Evolutionary conservation across 2,797 vertebrate genomes (phyloP).

Genomic region (Ctenopoma kingsleyae): DNA sequence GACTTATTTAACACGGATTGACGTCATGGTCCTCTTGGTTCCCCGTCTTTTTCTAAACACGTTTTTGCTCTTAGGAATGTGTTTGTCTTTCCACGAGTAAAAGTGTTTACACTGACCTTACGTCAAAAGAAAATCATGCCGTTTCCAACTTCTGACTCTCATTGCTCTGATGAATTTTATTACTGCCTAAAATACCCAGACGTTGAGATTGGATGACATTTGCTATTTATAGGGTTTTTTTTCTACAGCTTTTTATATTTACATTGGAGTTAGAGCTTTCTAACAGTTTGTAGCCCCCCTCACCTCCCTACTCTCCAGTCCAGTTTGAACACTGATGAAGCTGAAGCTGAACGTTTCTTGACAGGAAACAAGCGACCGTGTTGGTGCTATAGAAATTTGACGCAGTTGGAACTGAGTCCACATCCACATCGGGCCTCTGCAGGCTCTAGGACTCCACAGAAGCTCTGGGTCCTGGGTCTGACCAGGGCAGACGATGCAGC

Average conservation of each 20-base stretch:
- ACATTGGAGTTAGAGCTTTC: conserved; percentile 33
- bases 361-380: conserved; percentile 30
- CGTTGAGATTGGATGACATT: conserved; percentile 29
- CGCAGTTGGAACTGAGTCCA: conserved; percentile 41
- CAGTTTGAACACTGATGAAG: conserved; percentile 47
- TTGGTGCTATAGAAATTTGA: conserved; percentile 67
- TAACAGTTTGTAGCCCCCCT: not conserved
- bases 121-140: conserved; percentile 28
- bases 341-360: conserved; percentile 29
- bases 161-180: conserved; percentile 35
- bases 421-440: conserved; percentile 6
- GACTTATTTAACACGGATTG: conserved; percentile 64
- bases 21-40: conserved; percentile 37
- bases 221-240: conserved; percentile 63
- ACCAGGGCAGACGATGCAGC: conserved; percentile 8
- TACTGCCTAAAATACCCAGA: conserved; percentile 23
- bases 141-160: conserved; percentile 39
- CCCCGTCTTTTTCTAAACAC: conserved; percentile 22
- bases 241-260: conserved; percentile 54
- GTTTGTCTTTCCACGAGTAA: conserved; percentile 56
- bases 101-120: conserved; percentile 57
- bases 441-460: conserved; percentile 30
- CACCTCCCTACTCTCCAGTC: conserved; percentile 4
- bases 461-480: conserved; percentile 7
- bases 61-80: conserved; percentile 47